These are phyloP conservation scores for Ochropleura plecta DNA, from an alignment of 2,888 invertebrate genomes.

Conservation along the genomic window DNA sequence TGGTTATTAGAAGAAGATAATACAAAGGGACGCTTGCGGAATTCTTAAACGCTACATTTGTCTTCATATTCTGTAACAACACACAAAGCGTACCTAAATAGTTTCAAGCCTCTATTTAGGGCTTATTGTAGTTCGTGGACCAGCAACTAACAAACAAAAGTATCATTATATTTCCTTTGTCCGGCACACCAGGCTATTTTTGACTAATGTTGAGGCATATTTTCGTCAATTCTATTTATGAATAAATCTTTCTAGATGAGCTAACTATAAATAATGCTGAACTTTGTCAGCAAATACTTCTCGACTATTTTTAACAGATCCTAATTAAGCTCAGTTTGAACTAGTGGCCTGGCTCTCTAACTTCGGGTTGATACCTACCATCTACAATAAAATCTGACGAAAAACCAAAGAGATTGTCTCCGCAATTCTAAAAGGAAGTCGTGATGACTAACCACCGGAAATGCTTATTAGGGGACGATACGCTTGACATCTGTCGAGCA, in stretches of 20 bases:
- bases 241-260: neutral
- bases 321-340: neutral
- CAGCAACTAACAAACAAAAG: neutral
- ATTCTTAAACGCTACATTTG: slow-evolving; percentile 5
- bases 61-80: slow-evolving; percentile 6
- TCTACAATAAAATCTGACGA: neutral
- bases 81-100: neutral
- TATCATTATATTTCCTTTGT: neutral
- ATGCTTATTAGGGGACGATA: slow-evolving; percentile 46
- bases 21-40: slow-evolving; percentile 4
- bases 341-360: neutral
- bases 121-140: neutral
- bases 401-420: slow-evolving; percentile 19
- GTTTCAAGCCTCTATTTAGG: slow-evolving; percentile 11
- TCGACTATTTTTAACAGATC: neutral
- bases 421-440: slow-evolving; percentile 42
- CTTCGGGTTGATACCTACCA: neutral
- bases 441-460: slow-evolving; percentile 53
- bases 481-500: slow-evolving; percentile 60
- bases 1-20: neutral
- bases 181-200: neutral
- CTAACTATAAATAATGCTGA: neutral
- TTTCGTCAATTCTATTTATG: neutral
- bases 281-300: neutral
- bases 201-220: neutral